Base-by-base conservation (phyloP, 2,888 invertebrate species). In the Eledone cirrhosa region DNA sequence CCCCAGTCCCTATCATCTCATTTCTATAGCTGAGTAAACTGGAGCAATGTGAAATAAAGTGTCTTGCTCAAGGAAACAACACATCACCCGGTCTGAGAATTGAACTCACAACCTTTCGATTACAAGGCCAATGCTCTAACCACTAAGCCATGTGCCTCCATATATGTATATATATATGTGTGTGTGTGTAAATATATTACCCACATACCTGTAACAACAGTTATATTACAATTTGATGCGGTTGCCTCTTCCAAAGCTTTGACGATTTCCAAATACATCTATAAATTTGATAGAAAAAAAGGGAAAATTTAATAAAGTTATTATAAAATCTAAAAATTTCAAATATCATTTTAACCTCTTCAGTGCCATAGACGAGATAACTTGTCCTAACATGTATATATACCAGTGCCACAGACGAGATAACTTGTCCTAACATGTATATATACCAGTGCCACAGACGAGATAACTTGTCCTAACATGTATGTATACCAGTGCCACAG, bases 201-300 rank as follows among this genome's bases (percentile, higher is more conserved):
- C 19, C 5, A 53, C 78, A 80, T 84, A 91, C 92, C 92, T 16
- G 96, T 97, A 31, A 97, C 89, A 1, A 95, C 95, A 59, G 95
- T 93, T 31, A 95, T 77, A 7, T 86, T 92, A 29, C 95, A 93
- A 24, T 92, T 93, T 91, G 97, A 94, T 16, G 90, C 90, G 41
- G 94, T 94, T 47, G 95, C 95, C 81, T 94, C 93, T 59, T 93
- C 93, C 47, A 98, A 90, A 29, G 94, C 93, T 27, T 92, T 91
- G 0, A 92, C 91, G 24, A 96, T 90, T 82, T 93, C 93, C 77
- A 90, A 83, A 89, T 96, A 97, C 93, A 95, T 95, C 89, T 93
- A 81, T 2, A 83, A 83, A 11, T 83, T 82, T 76, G 65, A 78
- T 75, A 41, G 31, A 27, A 77, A 16, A 77, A 27, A 78, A 77